Evolutionary conservation across 2,113 vertebrate species (phyloP), one percentile per base, ranked within the genome.

Genomic region (Sceloporus undulatus): DNA sequence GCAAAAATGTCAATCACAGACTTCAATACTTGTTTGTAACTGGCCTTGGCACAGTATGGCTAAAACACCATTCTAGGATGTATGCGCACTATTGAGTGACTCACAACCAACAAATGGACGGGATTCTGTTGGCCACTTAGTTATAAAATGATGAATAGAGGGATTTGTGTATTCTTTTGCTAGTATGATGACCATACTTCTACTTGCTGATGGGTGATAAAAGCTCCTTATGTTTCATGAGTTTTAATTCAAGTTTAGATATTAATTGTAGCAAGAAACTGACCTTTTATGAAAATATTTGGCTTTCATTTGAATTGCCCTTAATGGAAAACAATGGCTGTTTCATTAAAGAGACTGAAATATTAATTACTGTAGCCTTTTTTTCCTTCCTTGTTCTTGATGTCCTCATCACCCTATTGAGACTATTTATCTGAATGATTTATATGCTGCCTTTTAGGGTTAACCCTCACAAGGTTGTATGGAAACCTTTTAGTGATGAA

Each of bases 191-290:
- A 92, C 86, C 81, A 70, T 10, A 9, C 9, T 29, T 29, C n/a
- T 90, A 87, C 82, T 91, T 93, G 42, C 73, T 85, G 88, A 11
- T 79, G 54, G 27, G 2, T 70, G 62, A 54, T 66, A 86, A 74
- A 0, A 8, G 48, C 66, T 42, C 89, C 79, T 87, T 42, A 9
- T 10, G 68, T 91, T 94, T 93, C 88, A 92, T 52, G 82, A 82
- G 59, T 86, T 85, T 89, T 94, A 85, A 91, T 92, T 90, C 84
- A 92, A 83, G 52, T 75, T 95, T 93, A 84, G 84, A 91, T 85
- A 56, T 90, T 87, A 92, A 75, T 87, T 62, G 38, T 83, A 80
- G 62, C 48, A 92, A 93, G 78, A 78, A 89, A 89, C 40, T 93
- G 90, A 91, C 78, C 87, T 92, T 0, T 0, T 91, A 94, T 56